Evolutionary conservation across 2,113 vertebrate genomes (phyloP).

Genomic region (Chloebia gouldiae): DNA sequence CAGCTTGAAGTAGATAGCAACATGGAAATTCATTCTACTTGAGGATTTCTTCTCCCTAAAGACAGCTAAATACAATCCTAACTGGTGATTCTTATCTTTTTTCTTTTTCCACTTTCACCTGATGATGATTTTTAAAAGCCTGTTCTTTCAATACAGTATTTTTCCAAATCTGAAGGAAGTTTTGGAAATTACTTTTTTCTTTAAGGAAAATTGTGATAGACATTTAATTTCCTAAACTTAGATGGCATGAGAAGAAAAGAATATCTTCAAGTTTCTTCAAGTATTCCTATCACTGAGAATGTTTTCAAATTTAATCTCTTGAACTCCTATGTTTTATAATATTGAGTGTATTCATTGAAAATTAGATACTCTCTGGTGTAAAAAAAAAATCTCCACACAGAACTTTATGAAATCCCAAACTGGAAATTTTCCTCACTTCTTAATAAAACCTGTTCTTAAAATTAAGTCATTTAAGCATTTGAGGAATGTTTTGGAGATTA

Average conservation of each 20-base stretch:
- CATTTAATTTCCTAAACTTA: conserved; percentile 42
- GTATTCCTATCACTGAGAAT: neutral
- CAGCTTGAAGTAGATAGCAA: neutral
- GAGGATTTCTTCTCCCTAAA: neutral
- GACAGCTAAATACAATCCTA: neutral
- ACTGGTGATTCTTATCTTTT: neutral
- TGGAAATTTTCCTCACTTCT: neutral
- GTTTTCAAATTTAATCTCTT: conserved; percentile 42
- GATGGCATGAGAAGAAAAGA: conserved; percentile 34
- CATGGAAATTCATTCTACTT: neutral
- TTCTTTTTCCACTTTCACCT: neutral
- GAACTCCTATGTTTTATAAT: neutral
- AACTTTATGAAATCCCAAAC: neutral
- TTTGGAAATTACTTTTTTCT: conserved; percentile 1
- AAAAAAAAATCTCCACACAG: neutral
- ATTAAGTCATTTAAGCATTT: neutral
- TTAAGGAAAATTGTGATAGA: neutral
- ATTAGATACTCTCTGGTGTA: neutral
- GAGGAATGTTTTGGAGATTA: neutral
- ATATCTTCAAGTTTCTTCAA: conserved; percentile 13
- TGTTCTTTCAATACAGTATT: conserved; percentile 28
- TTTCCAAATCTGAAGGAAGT: neutral
- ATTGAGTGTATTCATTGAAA: conserved; percentile 36
- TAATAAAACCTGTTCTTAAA: neutral
- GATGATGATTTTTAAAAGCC: neutral